phyloP scores from a whole-genome alignment of 2,113 vertebrate species.

The Aleadryas rufinucha region DNA sequence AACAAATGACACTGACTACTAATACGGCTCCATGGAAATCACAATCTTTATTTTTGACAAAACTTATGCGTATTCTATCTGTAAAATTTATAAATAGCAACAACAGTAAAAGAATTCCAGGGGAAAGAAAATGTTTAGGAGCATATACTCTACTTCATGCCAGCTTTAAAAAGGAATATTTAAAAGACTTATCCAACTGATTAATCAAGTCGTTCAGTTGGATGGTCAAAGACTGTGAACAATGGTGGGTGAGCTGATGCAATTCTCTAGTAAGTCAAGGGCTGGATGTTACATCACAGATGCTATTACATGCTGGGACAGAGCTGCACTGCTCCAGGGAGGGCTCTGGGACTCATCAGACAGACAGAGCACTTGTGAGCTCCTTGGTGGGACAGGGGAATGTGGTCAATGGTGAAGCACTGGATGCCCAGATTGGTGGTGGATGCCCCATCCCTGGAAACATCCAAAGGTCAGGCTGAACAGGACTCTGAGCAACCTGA shows the following conservation, averaged over 20 bases:
- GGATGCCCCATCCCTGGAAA: not conserved
- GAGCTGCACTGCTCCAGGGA: not conserved
- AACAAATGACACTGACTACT: not conserved
- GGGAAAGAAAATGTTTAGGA: fast-evolving
- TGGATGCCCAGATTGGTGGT: not conserved
- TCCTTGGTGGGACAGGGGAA: not conserved
- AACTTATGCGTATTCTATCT: not conserved
- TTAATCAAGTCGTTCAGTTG: not conserved
- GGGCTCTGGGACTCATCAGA: not conserved
- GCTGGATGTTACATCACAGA: not conserved
- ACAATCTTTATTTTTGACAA: slow-evolving; percentile 24
- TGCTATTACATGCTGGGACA: not conserved
- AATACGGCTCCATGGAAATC: not conserved
- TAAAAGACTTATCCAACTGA: not conserved
- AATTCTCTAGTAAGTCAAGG: not conserved
- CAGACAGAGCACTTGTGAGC: not conserved
- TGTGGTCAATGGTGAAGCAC: not conserved
- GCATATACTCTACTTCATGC: not conserved
- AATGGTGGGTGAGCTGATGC: not conserved
- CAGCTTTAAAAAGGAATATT: not conserved
- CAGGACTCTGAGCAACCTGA: not conserved
- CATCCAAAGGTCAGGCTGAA: not conserved
- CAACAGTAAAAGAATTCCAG: not conserved
- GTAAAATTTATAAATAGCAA: slow-evolving; percentile 17
- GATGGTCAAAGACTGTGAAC: not conserved